These are phyloP conservation scores for Aelia acuminata DNA, from an alignment of 2,888 invertebrate species.

Conservation along the genomic window DNA sequence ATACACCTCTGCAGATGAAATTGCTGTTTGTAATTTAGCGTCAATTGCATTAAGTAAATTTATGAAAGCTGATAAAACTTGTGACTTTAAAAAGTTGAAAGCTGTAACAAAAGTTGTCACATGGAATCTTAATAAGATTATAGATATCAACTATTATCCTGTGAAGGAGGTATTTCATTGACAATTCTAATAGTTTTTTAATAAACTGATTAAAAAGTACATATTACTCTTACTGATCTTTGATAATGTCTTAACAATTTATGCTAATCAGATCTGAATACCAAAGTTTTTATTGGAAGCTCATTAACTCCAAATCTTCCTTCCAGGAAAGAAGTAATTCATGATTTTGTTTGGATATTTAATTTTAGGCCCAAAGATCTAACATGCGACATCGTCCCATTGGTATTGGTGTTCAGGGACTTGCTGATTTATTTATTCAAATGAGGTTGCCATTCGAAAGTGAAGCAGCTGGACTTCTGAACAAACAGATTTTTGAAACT, in stretches of 20 bases:
- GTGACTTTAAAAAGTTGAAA: constrained; percentile 89
- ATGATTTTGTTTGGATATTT: no score
- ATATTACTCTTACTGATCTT: background rate
- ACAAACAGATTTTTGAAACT: constrained; percentile 97
- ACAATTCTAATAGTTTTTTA: background rate
- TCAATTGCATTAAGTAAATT: constrained; percentile 97
- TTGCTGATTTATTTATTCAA: constrained; percentile 96
- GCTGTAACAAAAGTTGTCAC: constrained; percentile 91
- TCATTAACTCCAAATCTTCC: no score
- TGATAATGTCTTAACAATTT: no score
- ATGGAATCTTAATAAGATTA: constrained; percentile 94
- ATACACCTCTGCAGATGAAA: constrained; percentile 91
- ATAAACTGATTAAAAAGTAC: background rate
- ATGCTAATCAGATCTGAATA: no score
- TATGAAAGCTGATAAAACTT: constrained; percentile 83
- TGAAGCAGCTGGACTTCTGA: constrained; percentile 85
- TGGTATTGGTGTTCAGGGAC: constrained; percentile 95
- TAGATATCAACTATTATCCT: constrained; percentile 97
- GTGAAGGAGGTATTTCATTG: constrained; percentile 81
- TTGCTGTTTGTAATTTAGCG: constrained; percentile 98
- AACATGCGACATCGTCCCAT: constrained; percentile 90
- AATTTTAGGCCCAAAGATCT: constrained; percentile 72
- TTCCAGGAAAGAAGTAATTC: no score
- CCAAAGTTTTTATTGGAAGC: no score
- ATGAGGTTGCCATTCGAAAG: constrained; percentile 95